Evolutionary conservation across 1,140 invertebrate genomes (phyloP), one percentile per base, ranked within the genome.

Genomic region (Trichoplusia ni): DNA sequence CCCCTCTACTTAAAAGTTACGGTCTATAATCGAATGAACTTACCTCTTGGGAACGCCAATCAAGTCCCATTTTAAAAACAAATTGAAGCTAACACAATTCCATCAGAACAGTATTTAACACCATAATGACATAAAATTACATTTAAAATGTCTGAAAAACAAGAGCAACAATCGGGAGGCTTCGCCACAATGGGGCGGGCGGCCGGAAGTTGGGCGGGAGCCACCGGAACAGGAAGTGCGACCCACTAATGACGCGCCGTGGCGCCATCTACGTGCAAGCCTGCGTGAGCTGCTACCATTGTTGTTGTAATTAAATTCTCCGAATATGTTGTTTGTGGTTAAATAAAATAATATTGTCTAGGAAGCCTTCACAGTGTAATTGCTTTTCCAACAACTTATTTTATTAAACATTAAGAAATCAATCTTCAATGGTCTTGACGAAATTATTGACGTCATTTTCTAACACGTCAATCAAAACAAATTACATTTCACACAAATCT

Each of bases 231-330:
- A 62, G 75, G 73, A 73, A 68, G 64, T 69, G 67, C 64, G 69
- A 65, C 69, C 75, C 64, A 66, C 68, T 74, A 74, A 77, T 75
- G 73, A 75, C 64, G 69, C 59, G 64, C 64, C 13, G 60, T 60
- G 63, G 61, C 61, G 69, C 69, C 69, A 72, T 64, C 73, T 69
- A 64, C 47, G 42, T 53, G 56, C 33, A 58, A 37, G 37, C 14
- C 40, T 64, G 49, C 38, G 61, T 46, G 11, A 42, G 29, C 21
- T 23, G n/a, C 44, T 9, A 42, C 35, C 31, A 29, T 33, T 60
- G 38, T 60, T 46, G 40, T 33, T 59, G 25, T 19, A 42, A 59
- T 23, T 14, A 33, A 33, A 59, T 31, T 33, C 18, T 33, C 53
- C 53, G 31, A 58, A 58, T 58, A n/a, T 58, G 35, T 42, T 58